Conservation (phyloP, 2,113 vertebrate genomes). For the Amia ocellicauda region DNA sequence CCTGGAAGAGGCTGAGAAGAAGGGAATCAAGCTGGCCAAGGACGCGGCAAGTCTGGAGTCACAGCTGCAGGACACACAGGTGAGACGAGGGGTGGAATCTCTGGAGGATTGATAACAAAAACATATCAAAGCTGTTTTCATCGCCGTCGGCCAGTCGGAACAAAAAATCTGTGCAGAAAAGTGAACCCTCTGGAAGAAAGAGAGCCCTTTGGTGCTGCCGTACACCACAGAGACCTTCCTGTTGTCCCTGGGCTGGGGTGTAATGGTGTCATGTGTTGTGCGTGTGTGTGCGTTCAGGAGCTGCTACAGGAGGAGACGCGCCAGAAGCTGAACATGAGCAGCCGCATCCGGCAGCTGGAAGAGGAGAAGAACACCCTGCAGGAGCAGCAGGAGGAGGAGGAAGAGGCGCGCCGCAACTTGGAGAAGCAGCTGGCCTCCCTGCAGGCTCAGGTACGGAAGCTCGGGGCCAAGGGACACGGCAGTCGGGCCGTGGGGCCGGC, state of each 20-base stretch:
- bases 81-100: constrained; percentile 34
- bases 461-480: neutral
- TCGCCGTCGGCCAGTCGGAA: no score
- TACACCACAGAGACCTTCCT: no score
- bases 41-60: constrained; percentile 85
- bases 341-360: constrained; percentile 89
- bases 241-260: no score
- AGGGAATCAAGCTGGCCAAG: constrained; percentile 89
- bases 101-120: no score
- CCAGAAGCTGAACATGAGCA: constrained; percentile 92
- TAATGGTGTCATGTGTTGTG: constrained; percentile 14
- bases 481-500: neutral
- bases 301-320: constrained; percentile 93
- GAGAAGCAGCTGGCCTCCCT: constrained; percentile 85
- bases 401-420: constrained; percentile 83
- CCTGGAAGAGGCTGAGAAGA: constrained; percentile 93
- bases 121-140: no score
- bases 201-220: no score
- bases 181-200: no score
- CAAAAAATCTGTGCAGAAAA: no score
- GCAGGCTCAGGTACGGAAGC: constrained; percentile 81
- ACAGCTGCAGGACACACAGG: constrained; percentile 92
- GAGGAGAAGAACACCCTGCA: constrained; percentile 87
- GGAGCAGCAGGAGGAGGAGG: constrained; percentile 96
- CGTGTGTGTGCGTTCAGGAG: constrained; percentile 64